phyloP scores from a whole-genome alignment of 2,888 invertebrate genomes.

The Dryocosmus kuriphilus region DNA sequence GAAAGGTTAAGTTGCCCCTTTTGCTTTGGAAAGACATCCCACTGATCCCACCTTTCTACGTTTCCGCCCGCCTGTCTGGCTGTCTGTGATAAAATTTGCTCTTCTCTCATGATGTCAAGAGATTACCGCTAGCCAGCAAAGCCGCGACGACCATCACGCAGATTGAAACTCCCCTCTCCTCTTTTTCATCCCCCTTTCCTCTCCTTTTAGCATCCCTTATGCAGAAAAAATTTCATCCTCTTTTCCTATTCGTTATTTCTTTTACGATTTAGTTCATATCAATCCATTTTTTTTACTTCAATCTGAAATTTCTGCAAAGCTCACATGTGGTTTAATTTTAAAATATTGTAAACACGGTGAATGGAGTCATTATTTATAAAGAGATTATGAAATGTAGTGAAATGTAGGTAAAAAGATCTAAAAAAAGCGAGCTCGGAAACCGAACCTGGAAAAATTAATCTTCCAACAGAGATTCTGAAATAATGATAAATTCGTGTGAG shows the following conservation, averaged over 20 bases:
- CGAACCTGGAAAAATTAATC: no score
- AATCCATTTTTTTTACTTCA: not conserved
- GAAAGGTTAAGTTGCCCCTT: conserved; percentile 67
- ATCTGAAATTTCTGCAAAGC: not conserved
- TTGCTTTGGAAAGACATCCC: conserved; percentile 57
- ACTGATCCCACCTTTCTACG: conserved; percentile 50
- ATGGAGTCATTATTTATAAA: not conserved
- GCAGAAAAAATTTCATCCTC: conserved; percentile 16
- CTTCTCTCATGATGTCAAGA: conserved; percentile 65
- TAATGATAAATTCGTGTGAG: no score
- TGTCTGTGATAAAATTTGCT: conserved; percentile 65
- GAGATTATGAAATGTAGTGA: not conserved
- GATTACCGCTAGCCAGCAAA: conserved; percentile 64
- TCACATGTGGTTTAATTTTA: not conserved
- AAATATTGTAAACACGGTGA: not conserved
- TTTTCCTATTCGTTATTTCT: conserved; percentile 18
- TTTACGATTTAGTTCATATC: conserved; percentile 9
- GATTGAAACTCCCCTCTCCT: conserved; percentile 59
- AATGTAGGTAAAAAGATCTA: no score
- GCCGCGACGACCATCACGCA: conserved; percentile 63
- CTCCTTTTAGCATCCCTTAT: conserved; percentile 3
- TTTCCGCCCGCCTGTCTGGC: conserved; percentile 55
- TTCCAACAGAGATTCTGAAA: no score
- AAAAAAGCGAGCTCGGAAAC: no score
- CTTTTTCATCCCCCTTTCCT: not conserved